phyloP scores from a whole-genome alignment of 1,140 invertebrate genomes.

The Ceratitis capitata region DNA sequence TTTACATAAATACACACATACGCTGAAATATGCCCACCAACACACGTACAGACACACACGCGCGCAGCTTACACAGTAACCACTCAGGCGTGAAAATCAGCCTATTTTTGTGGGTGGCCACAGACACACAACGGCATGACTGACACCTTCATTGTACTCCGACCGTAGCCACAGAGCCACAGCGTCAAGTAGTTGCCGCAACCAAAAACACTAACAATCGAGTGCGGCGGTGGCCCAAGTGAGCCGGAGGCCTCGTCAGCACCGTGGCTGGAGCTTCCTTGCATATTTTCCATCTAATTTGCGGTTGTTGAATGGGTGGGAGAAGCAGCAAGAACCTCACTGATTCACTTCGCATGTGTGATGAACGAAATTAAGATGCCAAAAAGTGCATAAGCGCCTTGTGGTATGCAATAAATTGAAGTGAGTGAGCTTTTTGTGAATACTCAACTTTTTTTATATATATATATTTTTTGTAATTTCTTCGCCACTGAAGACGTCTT shows the following conservation, averaged over 20 bases:
- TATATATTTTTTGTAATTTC: not conserved
- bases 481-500: not conserved
- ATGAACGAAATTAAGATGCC: slow-evolving; percentile 7
- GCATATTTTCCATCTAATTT: not conserved
- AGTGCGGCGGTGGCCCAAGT: not conserved
- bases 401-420: not conserved
- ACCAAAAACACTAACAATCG: not conserved
- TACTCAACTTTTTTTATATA: too few relatives aligned
- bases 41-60: not conserved
- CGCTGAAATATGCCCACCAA: not conserved
- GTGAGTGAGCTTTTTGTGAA: not conserved
- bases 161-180: not conserved
- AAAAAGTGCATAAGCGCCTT: slow-evolving; percentile 7
- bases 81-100: not conserved
- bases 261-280: not conserved
- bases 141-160: too few relatives aligned
- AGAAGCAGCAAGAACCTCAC: not conserved
- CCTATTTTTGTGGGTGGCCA: not conserved
- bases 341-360: not conserved
- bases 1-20: not conserved
- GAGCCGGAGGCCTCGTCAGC: not conserved
- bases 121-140: not conserved
- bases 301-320: not conserved
- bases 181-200: not conserved
- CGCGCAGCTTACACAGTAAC: not conserved